phyloP scores from a whole-genome alignment of 2,797 vertebrate genomes.

The Takifugu ocellatus region DNA sequence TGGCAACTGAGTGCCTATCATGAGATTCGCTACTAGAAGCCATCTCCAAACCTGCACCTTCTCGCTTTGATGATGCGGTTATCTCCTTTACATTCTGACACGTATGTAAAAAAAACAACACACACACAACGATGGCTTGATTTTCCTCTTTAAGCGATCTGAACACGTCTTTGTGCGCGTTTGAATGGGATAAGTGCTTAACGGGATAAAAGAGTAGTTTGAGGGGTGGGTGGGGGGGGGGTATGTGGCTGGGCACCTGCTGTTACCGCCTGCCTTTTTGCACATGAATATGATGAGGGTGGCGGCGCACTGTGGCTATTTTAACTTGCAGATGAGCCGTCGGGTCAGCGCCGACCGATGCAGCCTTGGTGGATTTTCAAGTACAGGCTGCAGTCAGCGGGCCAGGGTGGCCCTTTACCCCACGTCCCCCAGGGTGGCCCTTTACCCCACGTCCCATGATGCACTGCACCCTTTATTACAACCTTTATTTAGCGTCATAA shows the following conservation, averaged over 20 bases:
- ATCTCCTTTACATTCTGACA: slow-evolving; percentile 43
- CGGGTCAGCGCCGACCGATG: slow-evolving; percentile 64
- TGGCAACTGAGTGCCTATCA: slow-evolving; percentile 69
- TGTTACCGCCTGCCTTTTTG: slow-evolving; percentile 65
- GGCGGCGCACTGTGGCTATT: slow-evolving; percentile 55
- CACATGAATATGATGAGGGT: slow-evolving; percentile 75
- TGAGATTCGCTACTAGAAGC: slow-evolving; percentile 59
- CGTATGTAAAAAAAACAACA: neutral
- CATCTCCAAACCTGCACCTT: slow-evolving; percentile 50
- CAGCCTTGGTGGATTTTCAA: slow-evolving; percentile 68
- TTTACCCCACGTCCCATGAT: slow-evolving; percentile 66
- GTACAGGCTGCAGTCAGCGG: slow-evolving; percentile 71
- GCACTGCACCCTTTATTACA: slow-evolving; percentile 39
- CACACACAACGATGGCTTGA: slow-evolving; percentile 39
- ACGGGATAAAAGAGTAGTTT: slow-evolving; percentile 74
- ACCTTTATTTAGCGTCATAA: slow-evolving; percentile 66
- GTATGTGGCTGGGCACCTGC: slow-evolving; percentile 68
- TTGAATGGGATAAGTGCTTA: slow-evolving; percentile 72
- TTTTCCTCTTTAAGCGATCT: slow-evolving; percentile 63
- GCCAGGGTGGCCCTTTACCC: slow-evolving; percentile 62
- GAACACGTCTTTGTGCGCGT: slow-evolving; percentile 71
- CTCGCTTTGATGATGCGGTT: slow-evolving; percentile 39
- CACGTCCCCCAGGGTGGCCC: slow-evolving; percentile 48
- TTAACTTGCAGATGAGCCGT: slow-evolving; percentile 81
- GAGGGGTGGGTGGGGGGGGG: slow-evolving; percentile 32